Evolutionary conservation across 2,888 invertebrate species (phyloP), one percentile per base, ranked within the genome.

Genomic region (Rosalia funebris): DNA sequence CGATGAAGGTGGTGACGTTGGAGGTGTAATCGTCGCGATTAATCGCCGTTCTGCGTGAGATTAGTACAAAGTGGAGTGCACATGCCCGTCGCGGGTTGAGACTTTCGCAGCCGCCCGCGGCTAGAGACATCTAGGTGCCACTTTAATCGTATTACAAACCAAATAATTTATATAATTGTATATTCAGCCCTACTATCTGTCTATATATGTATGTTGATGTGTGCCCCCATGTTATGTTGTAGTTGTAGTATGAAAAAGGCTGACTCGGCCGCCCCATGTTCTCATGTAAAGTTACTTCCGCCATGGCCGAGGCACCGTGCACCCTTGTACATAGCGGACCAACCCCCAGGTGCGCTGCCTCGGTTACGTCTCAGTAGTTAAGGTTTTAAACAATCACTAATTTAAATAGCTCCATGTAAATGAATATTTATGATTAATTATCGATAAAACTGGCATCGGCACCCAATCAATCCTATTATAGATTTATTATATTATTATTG

Each of bases 361-460:
- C 66, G 66, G 58, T 57, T 62, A 63, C 64, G 59, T 68, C 60
- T 69, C 70, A 68, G 66, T 79, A 78, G 76, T 74, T 80, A 79
- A 83, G 82, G 77, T 82, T 82, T 82, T 83, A 81, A 84, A 84
- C 83, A 83, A 84, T 84, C 82, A 83, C 79, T 82, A 79, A 82
- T 80, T 81, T 82, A 83, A 82, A 66, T 60, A 62, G 61, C 59
- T 65, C 66, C 62, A 66, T 75, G 71, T 75, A 73, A 76, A 74
- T 72, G 68, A 71, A 71, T 71, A 75, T 75, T 73, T 76, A 77
- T 75, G 70, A 76, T 73, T 73, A 73, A 73, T 62, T 65, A 68
- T 72, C 72, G 70, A 73, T 71, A 60, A 74, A 76, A 76, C 72
- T 76, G 79, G 77, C 78, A 78, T 78, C 76, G 78, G 81, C 81